phyloP scores from a whole-genome alignment of 2,113 vertebrate species.

The Tamias sibiricus region DNA sequence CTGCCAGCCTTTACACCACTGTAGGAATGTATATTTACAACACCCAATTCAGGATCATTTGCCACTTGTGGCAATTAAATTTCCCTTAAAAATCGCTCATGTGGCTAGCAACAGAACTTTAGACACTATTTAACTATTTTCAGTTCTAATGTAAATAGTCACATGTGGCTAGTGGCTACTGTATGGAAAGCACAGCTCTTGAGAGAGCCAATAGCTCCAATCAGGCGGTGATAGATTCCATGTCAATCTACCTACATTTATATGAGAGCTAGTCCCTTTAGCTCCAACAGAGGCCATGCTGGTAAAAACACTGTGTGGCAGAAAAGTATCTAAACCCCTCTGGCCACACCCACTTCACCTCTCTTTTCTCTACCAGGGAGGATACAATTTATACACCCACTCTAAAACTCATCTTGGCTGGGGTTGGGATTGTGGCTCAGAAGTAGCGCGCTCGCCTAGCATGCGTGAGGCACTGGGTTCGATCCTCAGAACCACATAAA shows the following conservation, averaged over 20 bases:
- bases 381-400: neutral
- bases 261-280: neutral
- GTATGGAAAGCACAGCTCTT: neutral
- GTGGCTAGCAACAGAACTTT: neutral
- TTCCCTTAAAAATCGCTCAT: neutral
- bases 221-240: neutral
- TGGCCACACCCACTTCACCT: neutral
- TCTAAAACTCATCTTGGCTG: neutral
- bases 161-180: neutral
- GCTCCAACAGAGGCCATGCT: neutral
- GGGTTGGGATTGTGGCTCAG: too few species aligned
- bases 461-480: too few species aligned
- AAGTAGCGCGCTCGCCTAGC: too few species aligned
- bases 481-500: too few species aligned
- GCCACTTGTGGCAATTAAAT: neutral
- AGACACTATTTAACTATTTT: neutral
- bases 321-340: neutral
- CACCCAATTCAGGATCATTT: neutral
- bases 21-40: neutral
- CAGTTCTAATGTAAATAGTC: neutral
- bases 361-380: neutral
- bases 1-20: rapidly evolving
- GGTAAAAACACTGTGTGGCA: neutral
- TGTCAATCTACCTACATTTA: neutral
- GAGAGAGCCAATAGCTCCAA: neutral